phyloP scores from a whole-genome alignment of 2,113 vertebrate species.

The Mirounga angustirostris region DNA sequence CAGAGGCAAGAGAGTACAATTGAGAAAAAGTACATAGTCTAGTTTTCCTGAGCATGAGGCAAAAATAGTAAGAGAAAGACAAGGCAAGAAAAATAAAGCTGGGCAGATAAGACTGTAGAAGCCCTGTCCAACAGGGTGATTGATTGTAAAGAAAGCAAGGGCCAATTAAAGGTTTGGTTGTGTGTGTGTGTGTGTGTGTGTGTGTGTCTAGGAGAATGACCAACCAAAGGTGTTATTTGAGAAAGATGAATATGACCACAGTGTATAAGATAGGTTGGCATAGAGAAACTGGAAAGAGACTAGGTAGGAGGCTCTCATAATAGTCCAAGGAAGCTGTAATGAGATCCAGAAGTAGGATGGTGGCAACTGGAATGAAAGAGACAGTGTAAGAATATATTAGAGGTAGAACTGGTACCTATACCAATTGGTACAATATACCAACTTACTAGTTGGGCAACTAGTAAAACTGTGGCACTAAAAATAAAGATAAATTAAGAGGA shows the following conservation, averaged over 20 bases:
- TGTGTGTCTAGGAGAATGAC: background rate
- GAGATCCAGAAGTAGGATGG: background rate
- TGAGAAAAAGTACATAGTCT: background rate
- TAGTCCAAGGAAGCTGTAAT: background rate
- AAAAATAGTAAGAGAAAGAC: conserved; percentile 29
- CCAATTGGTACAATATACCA: background rate
- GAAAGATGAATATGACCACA: conserved; percentile 41
- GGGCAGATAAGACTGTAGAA: background rate
- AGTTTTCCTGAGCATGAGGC: background rate
- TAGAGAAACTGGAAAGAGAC: background rate
- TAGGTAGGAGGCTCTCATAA: background rate
- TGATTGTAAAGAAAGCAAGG: background rate
- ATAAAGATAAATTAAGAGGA: conserved; percentile 31
- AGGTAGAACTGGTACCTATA: background rate
- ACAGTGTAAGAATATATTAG: background rate
- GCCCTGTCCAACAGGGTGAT: background rate
- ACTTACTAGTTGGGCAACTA: background rate
- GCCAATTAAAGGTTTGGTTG: background rate
- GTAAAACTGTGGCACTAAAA: background rate
- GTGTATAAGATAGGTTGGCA: background rate
- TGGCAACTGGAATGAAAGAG: background rate
- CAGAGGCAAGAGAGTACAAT: background rate
- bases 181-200: background rate
- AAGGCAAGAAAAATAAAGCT: conserved; percentile 32
- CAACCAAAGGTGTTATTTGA: background rate